These are phyloP conservation scores for Chauna torquata DNA, from an alignment of 2,113 vertebrate species.

Conservation along the genomic window DNA sequence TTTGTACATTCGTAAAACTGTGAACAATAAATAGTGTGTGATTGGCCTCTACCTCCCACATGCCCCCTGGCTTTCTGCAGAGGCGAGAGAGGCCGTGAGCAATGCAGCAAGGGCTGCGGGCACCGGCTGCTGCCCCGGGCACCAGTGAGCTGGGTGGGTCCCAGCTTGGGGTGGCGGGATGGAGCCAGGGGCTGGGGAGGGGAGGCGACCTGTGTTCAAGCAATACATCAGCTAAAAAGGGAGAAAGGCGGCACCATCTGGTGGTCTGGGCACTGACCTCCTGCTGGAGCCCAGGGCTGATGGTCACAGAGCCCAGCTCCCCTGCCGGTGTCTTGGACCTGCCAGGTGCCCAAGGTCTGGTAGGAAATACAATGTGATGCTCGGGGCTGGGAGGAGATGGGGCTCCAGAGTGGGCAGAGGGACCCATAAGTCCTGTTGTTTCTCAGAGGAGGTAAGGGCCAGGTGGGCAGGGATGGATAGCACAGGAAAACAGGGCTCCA, in stretches of 20 bases:
- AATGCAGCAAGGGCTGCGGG: neutral
- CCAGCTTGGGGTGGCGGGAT: neutral
- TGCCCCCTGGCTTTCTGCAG: neutral
- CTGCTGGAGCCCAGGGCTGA: neutral
- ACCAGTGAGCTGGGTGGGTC: neutral
- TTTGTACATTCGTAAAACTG: slow-evolving; percentile 69
- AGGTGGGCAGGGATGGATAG: neutral
- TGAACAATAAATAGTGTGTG: slow-evolving; percentile 66
- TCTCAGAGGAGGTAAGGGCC: neutral
- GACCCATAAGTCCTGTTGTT: accelerated
- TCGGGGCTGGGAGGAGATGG: neutral
- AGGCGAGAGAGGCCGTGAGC: neutral
- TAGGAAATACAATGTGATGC: accelerated
- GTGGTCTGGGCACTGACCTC: neutral
- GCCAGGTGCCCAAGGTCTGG: neutral
- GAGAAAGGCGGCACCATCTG: neutral
- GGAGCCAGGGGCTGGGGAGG: neutral
- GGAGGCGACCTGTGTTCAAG: neutral
- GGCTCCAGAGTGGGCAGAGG: neutral
- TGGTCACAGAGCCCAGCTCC: neutral
- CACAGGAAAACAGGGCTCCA: accelerated
- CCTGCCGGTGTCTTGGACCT: neutral
- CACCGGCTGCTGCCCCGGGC: neutral
- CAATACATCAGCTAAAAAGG: neutral
- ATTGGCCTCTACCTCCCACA: neutral